Conservation (phyloP, 2,888 invertebrate genomes). For the Ochropleura leucogaster region DNA sequence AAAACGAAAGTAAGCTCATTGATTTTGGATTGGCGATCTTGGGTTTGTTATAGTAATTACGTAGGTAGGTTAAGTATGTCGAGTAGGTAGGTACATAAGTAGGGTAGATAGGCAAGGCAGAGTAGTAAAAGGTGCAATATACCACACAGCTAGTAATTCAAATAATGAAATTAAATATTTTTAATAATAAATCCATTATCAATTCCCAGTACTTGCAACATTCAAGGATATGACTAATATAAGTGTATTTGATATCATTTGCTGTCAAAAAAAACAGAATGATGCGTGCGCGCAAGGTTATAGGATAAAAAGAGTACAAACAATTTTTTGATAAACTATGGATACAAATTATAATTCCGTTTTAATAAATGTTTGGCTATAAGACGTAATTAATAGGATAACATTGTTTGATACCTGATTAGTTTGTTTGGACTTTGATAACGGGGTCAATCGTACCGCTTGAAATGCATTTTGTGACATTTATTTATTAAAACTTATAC, state of each 20-base stretch:
- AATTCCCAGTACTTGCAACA: conserved; percentile 9
- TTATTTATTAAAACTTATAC: too few species aligned
- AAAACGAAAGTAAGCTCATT: too few species aligned
- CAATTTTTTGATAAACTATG: conserved; percentile 53
- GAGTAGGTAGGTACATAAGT: too few species aligned
- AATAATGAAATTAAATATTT: background rate
- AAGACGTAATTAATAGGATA: conserved; percentile 10
- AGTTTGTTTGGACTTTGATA: background rate
- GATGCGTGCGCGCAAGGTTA: conserved; percentile 29
- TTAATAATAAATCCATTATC: conserved; percentile 28
- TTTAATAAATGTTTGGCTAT: conserved; percentile 24
- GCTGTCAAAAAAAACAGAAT: conserved; percentile 10
- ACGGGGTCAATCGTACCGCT: background rate
- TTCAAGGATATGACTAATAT: conserved; percentile 30
- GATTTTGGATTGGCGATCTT: too few species aligned
- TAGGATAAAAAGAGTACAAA: conserved; percentile 45
- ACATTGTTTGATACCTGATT: background rate
- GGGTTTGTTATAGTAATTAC: too few species aligned
- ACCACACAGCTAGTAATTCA: too few species aligned
- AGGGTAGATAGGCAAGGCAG: too few species aligned
- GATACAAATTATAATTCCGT: conserved; percentile 49
- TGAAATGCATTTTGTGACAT: background rate
- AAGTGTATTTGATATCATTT: conserved; percentile 36
- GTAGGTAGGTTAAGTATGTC: too few species aligned
- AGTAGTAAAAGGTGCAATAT: too few species aligned